Evolutionary conservation across 2,888 invertebrate species (phyloP), one percentile per base, ranked within the genome.

Genomic region (Cryptus viduatorius): DNA sequence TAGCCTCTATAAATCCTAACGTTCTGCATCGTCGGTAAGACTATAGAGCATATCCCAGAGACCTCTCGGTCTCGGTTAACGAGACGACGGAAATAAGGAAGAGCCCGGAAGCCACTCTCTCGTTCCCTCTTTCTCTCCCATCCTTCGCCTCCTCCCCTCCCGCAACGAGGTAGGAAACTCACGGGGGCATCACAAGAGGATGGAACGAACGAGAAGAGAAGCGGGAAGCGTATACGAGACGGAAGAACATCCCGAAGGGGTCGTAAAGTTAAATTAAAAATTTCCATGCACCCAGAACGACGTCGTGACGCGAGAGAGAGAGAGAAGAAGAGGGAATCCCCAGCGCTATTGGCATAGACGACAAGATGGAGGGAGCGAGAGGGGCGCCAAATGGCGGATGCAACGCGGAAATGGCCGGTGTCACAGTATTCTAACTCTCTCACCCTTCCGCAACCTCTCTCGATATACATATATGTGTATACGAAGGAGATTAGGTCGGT

Each of bases 221-320:
- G 50, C 73, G 44, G n/a, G 50, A 24, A 64, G 19, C 19, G 44
- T 19, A 46, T 19, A 61, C 16, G 59, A 61, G 73, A 59, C 75
- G 65, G 69, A 31, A 86, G 77, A 83, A 83, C 71, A 86, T 86
- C 89, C 78, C 88, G 77, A 71, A 19, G 87, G 89, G 83, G 85
- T 88, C 87, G 89, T 88, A 90, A 90, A 90, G 89, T 89, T 89
- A 88, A 90, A 90, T 89, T 89, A 89, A 90, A 90, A 89, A 88
- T 89, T 89, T 89, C 86, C 87, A 88, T 86, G 87, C 87, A 48
- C 80, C 37, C 71, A 64, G 81, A 80, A 69, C 75, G 79, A 72
- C 61, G 71, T 78, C 67, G 71, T 76, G 79, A 65, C 77, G 73
- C 56, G 59, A 59, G 48, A 46, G 50, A 59, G 59, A 59, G 48